These are phyloP conservation scores for Alosa sapidissima DNA, from an alignment of 2,797 vertebrate genomes.

Conservation along the genomic window DNA sequence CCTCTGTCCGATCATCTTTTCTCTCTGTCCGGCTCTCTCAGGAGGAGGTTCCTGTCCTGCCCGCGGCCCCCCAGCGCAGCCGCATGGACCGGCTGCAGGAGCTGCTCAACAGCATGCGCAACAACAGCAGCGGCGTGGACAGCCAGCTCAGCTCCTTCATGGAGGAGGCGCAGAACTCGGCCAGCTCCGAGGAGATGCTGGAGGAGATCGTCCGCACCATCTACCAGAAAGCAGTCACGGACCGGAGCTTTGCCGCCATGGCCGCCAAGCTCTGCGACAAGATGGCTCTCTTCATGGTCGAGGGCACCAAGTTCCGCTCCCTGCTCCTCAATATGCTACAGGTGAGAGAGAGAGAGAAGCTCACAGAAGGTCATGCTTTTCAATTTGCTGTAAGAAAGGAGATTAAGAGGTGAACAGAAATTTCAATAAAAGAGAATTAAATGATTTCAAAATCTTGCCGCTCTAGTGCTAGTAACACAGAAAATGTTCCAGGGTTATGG, in stretches of 20 bases:
- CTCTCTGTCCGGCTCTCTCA: slow-evolving; percentile 47
- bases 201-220: slow-evolving; percentile 89
- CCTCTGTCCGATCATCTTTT: neutral
- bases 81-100: slow-evolving; percentile 93
- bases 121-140: slow-evolving; percentile 92
- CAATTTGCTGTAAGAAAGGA: neutral
- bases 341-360: slow-evolving; percentile 69
- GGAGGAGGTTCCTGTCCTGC: slow-evolving; percentile 83
- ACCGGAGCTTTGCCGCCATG: slow-evolving; percentile 92
- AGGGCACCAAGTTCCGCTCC: slow-evolving; percentile 96
- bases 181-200: slow-evolving; percentile 90
- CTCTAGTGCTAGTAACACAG: neutral
- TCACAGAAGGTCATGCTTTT: neutral
- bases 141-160: slow-evolving; percentile 91
- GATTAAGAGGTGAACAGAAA: too few relatives aligned
- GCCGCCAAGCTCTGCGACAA: slow-evolving; percentile 94
- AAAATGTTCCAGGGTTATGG: neutral
- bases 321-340: slow-evolving; percentile 96
- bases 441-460: neutral
- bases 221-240: slow-evolving; percentile 89
- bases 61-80: slow-evolving; percentile 76
- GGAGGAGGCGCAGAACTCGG: slow-evolving; percentile 93
- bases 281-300: slow-evolving; percentile 98
- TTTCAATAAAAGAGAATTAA: too few relatives aligned
- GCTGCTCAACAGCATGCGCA: slow-evolving; percentile 95